Evolutionary conservation across 2,797 vertebrate species (phyloP), one percentile per base, ranked within the genome.

Genomic region (Falco rusticolus): DNA sequence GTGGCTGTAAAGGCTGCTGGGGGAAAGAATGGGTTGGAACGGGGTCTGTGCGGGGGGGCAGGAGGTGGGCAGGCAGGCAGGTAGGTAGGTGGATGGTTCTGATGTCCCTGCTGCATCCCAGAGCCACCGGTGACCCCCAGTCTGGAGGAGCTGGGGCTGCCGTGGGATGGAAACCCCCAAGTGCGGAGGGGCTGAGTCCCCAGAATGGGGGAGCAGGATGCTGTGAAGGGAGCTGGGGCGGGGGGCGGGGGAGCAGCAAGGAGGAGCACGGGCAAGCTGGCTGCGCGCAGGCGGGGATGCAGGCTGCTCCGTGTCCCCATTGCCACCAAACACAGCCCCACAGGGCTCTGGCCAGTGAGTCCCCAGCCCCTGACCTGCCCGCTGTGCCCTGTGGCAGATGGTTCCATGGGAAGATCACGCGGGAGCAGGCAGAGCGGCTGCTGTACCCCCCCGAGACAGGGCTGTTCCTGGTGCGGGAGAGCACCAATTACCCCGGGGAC

Each of bases 321-420:
- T 39, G 4, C 17, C 34, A 7, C 47, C 37, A 4, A 3, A 1
- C 7, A 0, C 25, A 13, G 60, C 79, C 53, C 28, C 41, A 0
- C 1, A 0, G 56, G 66, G 57, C 22, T 17, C 11, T 1, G 1
- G 21, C 8, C 22, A 3, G 33, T 5, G 0, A 45, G 0, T 28
- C 43, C 54, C 39, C 20, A 2, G 41, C 43, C 48, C 57, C 33
- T 51, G 3, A 2, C 17, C 19, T 19, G 10, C 43, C 15, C 50
- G 12, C 0, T 2, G 0, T 8, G 10, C 7, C 63, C 45, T 3
- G 0, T 48, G 48, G 5, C 97, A 99, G 99, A 93, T 99, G 99
- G 99, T 99, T 99, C 95, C 99, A 99, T 3, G 99, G 99, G 84
- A 99, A 99, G 98, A 99, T 99, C 97, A 99, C 99, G 0, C 98